Percentiles rank a stretch among this genome's conserved stretches.
These are phyloP conservation scores for Zosterops borbonicus DNA, from an alignment of 2,113 vertebrate genomes.

Conservation along the genomic window DNA sequence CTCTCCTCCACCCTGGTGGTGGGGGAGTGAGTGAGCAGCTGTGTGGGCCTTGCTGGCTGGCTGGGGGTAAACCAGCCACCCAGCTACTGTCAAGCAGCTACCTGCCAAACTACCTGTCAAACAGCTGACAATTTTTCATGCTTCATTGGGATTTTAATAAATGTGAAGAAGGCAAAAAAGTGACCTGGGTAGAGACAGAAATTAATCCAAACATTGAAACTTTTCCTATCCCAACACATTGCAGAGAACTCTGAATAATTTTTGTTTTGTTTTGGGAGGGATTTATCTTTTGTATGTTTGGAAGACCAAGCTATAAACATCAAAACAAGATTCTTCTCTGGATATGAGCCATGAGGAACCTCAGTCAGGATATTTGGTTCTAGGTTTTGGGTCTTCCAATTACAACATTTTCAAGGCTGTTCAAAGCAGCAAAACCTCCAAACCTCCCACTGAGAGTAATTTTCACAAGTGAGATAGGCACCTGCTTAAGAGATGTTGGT, in stretches of 20 bases:
- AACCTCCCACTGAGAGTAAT: background rate
- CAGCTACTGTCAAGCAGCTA: too few species aligned
- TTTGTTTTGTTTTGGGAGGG: background rate
- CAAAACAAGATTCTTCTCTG: background rate
- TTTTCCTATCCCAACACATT: background rate
- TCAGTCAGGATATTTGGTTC: background rate
- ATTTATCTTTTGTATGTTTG: background rate
- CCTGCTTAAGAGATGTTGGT: background rate
- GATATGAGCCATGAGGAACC: background rate
- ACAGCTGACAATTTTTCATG: background rate
- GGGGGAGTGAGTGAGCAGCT: accelerated
- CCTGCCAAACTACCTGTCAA: background rate
- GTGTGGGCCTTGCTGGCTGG: background rate
- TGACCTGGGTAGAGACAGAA: background rate
- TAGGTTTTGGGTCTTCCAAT: background rate
- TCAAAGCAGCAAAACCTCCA: background rate
- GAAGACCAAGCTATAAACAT: background rate
- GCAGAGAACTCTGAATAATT: background rate
- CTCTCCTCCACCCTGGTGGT: background rate
- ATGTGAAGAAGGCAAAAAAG: background rate
- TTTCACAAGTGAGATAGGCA: background rate
- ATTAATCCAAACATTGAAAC: background rate
- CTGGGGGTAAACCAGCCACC: background rate
- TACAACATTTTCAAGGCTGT: background rate
- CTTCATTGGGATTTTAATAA: background rate